These are phyloP conservation scores for Aphyosemion australe DNA, from an alignment of 2,113 vertebrate species.

Conservation along the genomic window DNA sequence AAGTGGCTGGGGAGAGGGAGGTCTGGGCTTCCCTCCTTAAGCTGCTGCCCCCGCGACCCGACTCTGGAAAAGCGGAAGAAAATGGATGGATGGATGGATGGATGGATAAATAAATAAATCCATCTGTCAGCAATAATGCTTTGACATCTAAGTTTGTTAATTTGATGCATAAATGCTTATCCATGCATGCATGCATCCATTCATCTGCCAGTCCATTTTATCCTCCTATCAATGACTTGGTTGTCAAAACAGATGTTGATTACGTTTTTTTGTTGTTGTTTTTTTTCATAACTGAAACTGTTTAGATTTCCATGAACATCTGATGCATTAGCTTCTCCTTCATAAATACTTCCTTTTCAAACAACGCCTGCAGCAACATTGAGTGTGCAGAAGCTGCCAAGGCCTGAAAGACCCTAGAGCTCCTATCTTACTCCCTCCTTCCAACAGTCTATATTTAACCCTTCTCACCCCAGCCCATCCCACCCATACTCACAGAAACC, in stretches of 20 bases:
- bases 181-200: too few relatives aligned
- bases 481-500: not conserved
- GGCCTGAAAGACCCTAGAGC: slow-evolving; percentile 31
- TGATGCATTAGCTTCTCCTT: slow-evolving; percentile 18
- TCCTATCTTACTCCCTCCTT: slow-evolving; percentile 25
- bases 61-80: too few relatives aligned
- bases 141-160: too few relatives aligned
- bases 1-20: too few relatives aligned
- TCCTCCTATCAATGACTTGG: too few relatives aligned
- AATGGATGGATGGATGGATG: too few relatives aligned
- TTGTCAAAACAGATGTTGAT: not conserved
- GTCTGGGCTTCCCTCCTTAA: too few relatives aligned
- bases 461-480: not conserved
- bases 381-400: slow-evolving; percentile 46
- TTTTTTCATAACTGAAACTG: slow-evolving; percentile 6
- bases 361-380: slow-evolving; percentile 10
- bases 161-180: too few relatives aligned
- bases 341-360: slow-evolving; percentile 12
- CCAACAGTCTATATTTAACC: slow-evolving; percentile 27
- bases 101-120: too few relatives aligned
- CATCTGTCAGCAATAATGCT: too few relatives aligned
- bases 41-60: too few relatives aligned
- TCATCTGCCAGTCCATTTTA: too few relatives aligned
- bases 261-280: slow-evolving; percentile 9
- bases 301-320: slow-evolving; percentile 11